phyloP scores from a whole-genome alignment of 92 coral and sea anemone genomes.

The Parazoanthus darwini region DNA sequence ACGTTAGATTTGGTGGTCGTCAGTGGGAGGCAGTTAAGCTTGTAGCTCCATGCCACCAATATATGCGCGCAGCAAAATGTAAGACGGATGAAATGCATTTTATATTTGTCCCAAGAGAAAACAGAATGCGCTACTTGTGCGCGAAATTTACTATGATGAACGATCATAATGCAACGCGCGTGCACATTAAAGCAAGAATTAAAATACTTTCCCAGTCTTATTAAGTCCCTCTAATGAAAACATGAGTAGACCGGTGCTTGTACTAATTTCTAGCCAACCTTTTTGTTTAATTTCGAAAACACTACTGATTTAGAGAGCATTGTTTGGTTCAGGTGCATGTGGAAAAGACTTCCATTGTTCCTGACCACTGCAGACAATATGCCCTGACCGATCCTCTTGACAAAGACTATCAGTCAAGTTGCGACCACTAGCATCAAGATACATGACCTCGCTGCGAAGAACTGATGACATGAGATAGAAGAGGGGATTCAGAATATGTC shows the following conservation, averaged over 20 bases:
- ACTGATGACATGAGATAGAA: conserved; percentile 47
- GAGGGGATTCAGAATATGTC: conserved; percentile 37
- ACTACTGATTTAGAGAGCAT: conserved; percentile 28
- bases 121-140: neutral
- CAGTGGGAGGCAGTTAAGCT: conserved; percentile 11
- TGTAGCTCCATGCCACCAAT: conserved; percentile 1
- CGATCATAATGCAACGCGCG: conserved; percentile 39
- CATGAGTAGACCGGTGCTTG: conserved; percentile 35
- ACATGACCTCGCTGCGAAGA: conserved; percentile 51
- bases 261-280: conserved; percentile 31
- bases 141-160: conserved; percentile 3
- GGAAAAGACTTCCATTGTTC: conserved; percentile 50
- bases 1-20: conserved; percentile 2
- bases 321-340: conserved; percentile 36
- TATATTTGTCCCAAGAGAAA: neutral
- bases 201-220: conserved; percentile 25
- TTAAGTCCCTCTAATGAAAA: conserved; percentile 35
- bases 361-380: conserved; percentile 67
- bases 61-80: neutral
- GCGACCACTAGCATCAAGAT: conserved; percentile 53
- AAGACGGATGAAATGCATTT: conserved; percentile 25
- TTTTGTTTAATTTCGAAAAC: conserved; percentile 21
- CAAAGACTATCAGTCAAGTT: conserved; percentile 48
- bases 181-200: conserved; percentile 32
- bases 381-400: conserved; percentile 61